Evolutionary conservation across 2,113 vertebrate genomes (phyloP).

Genomic region (Solea senegalensis): DNA sequence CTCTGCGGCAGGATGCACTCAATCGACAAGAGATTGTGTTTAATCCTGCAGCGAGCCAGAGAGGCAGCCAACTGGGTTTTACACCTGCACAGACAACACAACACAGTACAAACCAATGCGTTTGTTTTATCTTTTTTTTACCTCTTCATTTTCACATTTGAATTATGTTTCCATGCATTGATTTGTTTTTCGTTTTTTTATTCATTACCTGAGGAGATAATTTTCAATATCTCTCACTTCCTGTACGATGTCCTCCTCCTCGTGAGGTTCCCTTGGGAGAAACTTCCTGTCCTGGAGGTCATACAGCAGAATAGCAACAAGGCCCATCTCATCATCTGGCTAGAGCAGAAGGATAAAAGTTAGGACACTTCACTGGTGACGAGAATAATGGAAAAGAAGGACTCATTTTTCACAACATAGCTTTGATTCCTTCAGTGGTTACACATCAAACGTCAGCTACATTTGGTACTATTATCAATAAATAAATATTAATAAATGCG

Average conservation of each 20-base stretch:
- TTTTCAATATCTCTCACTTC: conserved; percentile 86
- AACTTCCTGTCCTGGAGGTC: conserved; percentile 93
- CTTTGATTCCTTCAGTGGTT: conserved; percentile 4
- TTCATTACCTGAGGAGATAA: conserved; percentile 81
- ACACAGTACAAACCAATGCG: background rate
- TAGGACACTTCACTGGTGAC: conserved; percentile 8
- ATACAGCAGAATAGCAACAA: conserved; percentile 89
- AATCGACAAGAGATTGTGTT: conserved; percentile 84
- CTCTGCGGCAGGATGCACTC: conserved; percentile 85
- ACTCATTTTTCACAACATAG: background rate
- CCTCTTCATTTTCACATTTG: background rate
- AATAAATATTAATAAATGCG: background rate
- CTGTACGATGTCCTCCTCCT: conserved; percentile 64
- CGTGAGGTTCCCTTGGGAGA: conserved; percentile 68
- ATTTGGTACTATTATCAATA: background rate
- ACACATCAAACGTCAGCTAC: conserved; percentile 1
- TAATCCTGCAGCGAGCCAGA: conserved; percentile 89
- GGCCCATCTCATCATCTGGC: conserved; percentile 86
- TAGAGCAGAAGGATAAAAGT: conserved; percentile 52
- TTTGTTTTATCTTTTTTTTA: background rate
- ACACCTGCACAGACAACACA: conserved; percentile 72
- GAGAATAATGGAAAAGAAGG: background rate
- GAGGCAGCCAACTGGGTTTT: conserved; percentile 90
- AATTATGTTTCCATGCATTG: background rate
- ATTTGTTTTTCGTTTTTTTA: background rate